Base-by-base conservation (phyloP, 1,140 invertebrate species). In the Temnothorax nylanderi region DNA sequence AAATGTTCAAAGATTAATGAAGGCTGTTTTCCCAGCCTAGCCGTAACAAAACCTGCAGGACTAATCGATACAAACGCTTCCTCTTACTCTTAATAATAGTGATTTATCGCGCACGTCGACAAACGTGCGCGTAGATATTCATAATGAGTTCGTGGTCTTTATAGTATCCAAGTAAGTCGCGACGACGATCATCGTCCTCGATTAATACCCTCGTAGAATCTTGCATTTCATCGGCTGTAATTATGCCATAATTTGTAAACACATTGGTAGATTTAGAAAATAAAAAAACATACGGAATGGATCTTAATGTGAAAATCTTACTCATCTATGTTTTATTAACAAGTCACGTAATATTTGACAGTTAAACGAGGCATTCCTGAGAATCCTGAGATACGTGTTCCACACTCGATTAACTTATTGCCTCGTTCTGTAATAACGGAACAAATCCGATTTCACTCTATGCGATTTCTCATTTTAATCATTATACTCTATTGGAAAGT, bases 1-100 rank as follows among this genome's bases (percentile, higher is more conserved):
- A 47, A 84, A 62, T 74, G 21, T 75, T 62, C 54, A 37, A 60
- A 21, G 69, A 62, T 60, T 74, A 49, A 84, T 84, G 13, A 74
- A 82, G 13, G 26, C 41, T 18, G n/a, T 32, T 82, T 56, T 16
- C 21, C 5, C 7, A 41, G 16, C 21, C 10, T 3, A 41, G 16
- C 41, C 64, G 26, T 54, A 37, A 32, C 32, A 56, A 74, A 58
- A 74, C 7, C 54, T 13, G 80, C 54, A 60, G 32, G 54, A 72
- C 7, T 84, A 75, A 75, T 75, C 56, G 54, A 56, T 62, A 75
- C 56, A 67, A 77, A 78, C 76, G 60, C 49, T 86, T 32, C 75
- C 51, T 86, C 64, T 86, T 78, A 69, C 64, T 58, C 51, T 81
- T 81, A 86, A 86, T 86, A 86, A 86, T 60, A 69, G 64, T 86